Conservation (phyloP, 2,797 vertebrate genomes). For the Apogon talboti region DNA sequence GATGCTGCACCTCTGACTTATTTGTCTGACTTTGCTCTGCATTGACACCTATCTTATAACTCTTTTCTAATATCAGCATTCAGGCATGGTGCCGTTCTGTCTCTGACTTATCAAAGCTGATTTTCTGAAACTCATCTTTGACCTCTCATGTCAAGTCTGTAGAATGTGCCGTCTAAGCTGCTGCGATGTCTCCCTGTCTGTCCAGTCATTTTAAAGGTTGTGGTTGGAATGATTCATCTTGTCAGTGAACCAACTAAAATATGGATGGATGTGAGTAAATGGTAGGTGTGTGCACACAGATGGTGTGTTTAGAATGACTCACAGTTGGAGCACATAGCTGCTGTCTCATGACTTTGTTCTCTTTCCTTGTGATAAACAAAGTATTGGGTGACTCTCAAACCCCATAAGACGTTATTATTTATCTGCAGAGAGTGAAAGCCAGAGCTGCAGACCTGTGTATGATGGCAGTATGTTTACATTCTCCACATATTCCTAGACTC, state of each 20-base stretch:
- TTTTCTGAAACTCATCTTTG: conserved; percentile 12
- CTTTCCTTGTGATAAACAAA: conserved; percentile 25
- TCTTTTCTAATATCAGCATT: conserved; percentile 6
- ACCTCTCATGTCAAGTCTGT: neutral
- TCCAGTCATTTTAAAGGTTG: neutral
- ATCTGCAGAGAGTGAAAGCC: conserved; percentile 17
- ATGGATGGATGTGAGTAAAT: conserved; percentile 45
- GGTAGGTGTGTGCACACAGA: conserved; percentile 22
- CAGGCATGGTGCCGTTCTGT: neutral
- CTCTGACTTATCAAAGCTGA: conserved; percentile 8
- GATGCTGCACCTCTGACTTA: neutral
- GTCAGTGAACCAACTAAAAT: conserved; percentile 20
- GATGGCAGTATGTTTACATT: conserved; percentile 66
- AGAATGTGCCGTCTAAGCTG: neutral
- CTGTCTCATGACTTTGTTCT: conserved; percentile 47
- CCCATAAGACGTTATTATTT: conserved; percentile 15
- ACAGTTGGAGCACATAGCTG: conserved; percentile 21
- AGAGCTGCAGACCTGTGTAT: conserved; percentile 2
- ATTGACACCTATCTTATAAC: conserved; percentile 10
- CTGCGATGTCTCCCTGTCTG: neutral
- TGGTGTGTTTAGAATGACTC: conserved; percentile 52
- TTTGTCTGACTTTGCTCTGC: conserved; percentile 3
- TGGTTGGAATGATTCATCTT: conserved; percentile 46
- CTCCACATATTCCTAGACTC: conserved; percentile 42
- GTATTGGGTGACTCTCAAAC: conserved; percentile 19